Percentiles rank a stretch among this genome's conserved stretches.
These are phyloP conservation scores for Apamea epomidion DNA, from an alignment of 2,888 invertebrate genomes.

Conservation along the genomic window DNA sequence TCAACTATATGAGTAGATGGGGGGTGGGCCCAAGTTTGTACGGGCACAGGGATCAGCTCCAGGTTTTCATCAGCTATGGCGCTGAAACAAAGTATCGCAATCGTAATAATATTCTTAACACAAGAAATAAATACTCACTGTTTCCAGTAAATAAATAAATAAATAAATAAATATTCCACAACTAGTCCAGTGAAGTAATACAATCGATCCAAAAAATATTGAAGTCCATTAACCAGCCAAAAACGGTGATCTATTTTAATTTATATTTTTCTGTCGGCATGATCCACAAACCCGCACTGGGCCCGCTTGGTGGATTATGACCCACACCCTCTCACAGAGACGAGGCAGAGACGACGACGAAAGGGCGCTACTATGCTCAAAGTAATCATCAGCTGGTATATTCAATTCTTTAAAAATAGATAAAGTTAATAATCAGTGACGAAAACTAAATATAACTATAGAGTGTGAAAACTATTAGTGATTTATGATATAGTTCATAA, in stretches of 20 bases:
- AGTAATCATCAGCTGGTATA: neutral
- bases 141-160: too few relatives aligned
- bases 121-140: neutral
- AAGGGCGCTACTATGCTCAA: neutral
- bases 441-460: neutral
- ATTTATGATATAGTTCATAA: neutral
- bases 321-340: too few relatives aligned
- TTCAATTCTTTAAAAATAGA: neutral
- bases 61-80: conserved; percentile 11
- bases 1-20: neutral
- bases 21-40: neutral
- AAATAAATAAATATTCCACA: too few relatives aligned
- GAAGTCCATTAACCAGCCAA: neutral
- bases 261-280: neutral
- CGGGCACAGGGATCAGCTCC: neutral
- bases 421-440: neutral
- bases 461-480: neutral
- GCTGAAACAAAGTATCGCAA: conserved; percentile 3
- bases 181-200: too few relatives aligned
- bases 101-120: too few relatives aligned
- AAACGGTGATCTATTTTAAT: neutral
- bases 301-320: neutral
- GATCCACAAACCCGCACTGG: neutral
- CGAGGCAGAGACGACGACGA: too few relatives aligned
- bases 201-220: neutral